Evolutionary conservation across 2,797 vertebrate species (phyloP), one percentile per base, ranked within the genome.

Genomic region (Epinephelus awoara): DNA sequence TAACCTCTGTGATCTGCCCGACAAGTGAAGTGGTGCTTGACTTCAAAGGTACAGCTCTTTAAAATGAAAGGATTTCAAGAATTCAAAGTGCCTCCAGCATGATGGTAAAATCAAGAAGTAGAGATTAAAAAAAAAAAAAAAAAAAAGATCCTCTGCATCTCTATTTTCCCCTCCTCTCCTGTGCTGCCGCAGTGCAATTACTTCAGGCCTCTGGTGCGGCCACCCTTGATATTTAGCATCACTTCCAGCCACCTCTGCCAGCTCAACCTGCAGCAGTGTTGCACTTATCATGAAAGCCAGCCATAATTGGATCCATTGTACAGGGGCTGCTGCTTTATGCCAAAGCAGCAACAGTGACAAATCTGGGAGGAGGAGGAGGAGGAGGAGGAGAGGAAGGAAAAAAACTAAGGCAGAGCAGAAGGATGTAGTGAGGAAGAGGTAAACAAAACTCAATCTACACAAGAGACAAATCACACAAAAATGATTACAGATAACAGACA

Each of bases 121-220:
- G 50, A 70, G 42, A 19, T 64, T 49, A 4, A 13, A 17, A 27
- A 27, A 27, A 27, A 27, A 5, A 5, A 27, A 27, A 27, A 27
- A 49, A 8, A 49, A 51, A 77, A 65, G 77, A 77, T 62, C 69
- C 52, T 57, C 78, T 67, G 70, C 71, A 77, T 84, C 77, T 77
- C 54, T n/a, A 1, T 50, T 74, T 54, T 38, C 38, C 57, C 69
- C 46, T 12, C 59, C 58, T 72, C 71, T 68, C 67, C 47, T 79
- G 23, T 7, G 6, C 81, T 89, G 88, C 91, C 27, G 84, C 90
- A 88, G 84, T 87, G 85, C 84, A 88, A 88, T 91, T 86, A 90
- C 79, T 61, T 56, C 54, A 77, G 80, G 83, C 67, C 75, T 82
- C 72, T 62, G 55, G 82, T 84, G 81, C 66, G 34, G 80, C 80